These are phyloP conservation scores for Drosophila sturtevanti DNA, from an alignment of 1,140 invertebrate species.

Conservation along the genomic window DNA sequence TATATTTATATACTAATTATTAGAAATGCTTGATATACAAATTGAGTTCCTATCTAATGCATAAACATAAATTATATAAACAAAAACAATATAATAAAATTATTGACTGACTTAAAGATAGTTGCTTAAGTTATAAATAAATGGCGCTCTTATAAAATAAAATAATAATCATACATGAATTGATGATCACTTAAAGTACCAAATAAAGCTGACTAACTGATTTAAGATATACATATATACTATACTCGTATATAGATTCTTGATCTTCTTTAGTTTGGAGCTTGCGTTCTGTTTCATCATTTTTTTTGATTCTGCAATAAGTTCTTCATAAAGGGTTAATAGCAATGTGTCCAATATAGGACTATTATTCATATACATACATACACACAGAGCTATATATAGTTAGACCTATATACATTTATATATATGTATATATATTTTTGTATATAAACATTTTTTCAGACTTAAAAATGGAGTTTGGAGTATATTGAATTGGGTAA, in stretches of 20 bases:
- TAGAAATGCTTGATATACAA: slow-evolving; percentile 3
- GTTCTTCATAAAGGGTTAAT: slow-evolving; percentile 37
- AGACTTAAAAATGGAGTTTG: slow-evolving; percentile 75
- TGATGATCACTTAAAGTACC: neutral
- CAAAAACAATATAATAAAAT: neutral
- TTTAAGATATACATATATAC: too few species aligned
- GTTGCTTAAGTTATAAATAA: neutral
- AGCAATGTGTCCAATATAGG: slow-evolving; percentile 43
- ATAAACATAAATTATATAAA: neutral
- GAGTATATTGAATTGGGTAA: slow-evolving; percentile 22
- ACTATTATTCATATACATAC: slow-evolving; percentile 30
- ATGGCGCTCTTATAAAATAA: slow-evolving; percentile 1
- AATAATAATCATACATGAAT: neutral
- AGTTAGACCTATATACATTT: slow-evolving; percentile 27
- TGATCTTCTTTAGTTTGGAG: too few species aligned
- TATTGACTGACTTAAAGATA: neutral
- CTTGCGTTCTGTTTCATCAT: neutral
- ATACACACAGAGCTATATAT: slow-evolving; percentile 13
- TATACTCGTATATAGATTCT: too few species aligned
- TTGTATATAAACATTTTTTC: slow-evolving; percentile 63
- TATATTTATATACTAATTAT: neutral
- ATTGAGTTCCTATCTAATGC: slow-evolving; percentile 1
- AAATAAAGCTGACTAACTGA: neutral
- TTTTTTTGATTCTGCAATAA: neutral
- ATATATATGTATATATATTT: too few species aligned